phyloP scores from a whole-genome alignment of 1,140 invertebrate genomes.

The Caenorhabditis inopinata region DNA sequence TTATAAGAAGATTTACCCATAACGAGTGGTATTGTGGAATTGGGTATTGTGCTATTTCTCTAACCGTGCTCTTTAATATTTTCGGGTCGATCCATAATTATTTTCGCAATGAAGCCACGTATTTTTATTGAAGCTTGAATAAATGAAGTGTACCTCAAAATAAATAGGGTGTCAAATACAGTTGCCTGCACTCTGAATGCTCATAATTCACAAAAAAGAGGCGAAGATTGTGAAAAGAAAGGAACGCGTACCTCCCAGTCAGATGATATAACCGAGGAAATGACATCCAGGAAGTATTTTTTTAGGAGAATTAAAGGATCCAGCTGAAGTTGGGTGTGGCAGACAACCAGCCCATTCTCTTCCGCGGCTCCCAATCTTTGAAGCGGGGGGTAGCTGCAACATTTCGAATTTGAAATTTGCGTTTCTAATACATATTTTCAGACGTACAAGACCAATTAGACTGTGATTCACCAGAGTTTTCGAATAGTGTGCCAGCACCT shows the following conservation, averaged over 20 bases:
- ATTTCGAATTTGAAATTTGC: not conserved
- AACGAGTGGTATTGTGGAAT: not conserved
- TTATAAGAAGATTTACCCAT: constrained; percentile 64
- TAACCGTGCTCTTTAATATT: not conserved
- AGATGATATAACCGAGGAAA: too few relatives aligned
- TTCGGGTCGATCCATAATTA: not conserved
- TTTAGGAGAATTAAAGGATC: not conserved
- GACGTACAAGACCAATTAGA: not conserved
- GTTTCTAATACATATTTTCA: not conserved
- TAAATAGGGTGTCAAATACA: not conserved
- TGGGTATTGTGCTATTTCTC: not conserved
- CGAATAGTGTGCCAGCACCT: not conserved
- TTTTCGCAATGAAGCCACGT: too few relatives aligned
- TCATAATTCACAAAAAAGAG: not conserved
- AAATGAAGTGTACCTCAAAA: too few relatives aligned
- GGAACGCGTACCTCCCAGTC: not conserved
- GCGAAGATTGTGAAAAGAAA: not conserved
- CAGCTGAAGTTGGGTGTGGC: not conserved
- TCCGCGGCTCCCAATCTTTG: too few relatives aligned
- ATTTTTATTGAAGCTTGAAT: too few relatives aligned
- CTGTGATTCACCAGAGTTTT: not conserved
- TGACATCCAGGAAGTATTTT: not conserved
- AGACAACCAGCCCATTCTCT: not conserved
- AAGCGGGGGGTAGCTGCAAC: not conserved
- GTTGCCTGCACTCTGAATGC: not conserved